Evolutionary conservation across 2,113 vertebrate genomes (phyloP).

Genomic region (Thymallus thymallus): DNA sequence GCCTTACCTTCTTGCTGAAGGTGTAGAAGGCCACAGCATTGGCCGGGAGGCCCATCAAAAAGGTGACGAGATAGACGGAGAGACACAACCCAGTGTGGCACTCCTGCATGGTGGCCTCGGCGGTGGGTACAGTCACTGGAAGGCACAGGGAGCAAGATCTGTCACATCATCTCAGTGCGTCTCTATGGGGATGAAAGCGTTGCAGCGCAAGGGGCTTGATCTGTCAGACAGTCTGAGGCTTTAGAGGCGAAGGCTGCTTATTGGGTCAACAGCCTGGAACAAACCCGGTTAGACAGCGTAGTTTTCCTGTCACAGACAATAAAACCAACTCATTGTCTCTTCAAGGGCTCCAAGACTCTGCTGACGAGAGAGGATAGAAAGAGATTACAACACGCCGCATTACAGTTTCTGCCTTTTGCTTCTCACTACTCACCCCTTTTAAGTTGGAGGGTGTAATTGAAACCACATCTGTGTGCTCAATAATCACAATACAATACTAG

Average conservation of each 20-base stretch:
- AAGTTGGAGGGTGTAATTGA: no score
- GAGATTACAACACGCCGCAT: conserved; percentile 40
- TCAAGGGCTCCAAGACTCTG: conserved; percentile 50
- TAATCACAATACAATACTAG: no score
- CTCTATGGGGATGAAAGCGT: conserved; percentile 9
- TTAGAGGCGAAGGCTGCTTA: conserved; percentile 34
- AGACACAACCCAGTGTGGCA: conserved; percentile 68
- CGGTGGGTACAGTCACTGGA: conserved; percentile 1
- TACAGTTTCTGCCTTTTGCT: no score
- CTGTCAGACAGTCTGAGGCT: conserved; percentile 23
- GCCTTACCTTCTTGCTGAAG: conserved; percentile 75
- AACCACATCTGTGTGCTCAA: no score
- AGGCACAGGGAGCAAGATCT: conserved; percentile 20
- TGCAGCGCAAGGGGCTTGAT: conserved; percentile 28
- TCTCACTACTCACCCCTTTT: no score
- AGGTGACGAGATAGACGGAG: conserved; percentile 79
- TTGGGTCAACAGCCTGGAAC: conserved; percentile 57
- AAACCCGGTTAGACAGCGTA: conserved; percentile 45
- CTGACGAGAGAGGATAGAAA: conserved; percentile 54
- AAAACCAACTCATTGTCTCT: conserved; percentile 52
- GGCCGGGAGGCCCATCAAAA: conserved; percentile 80
- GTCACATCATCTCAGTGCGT: conserved; percentile 38
- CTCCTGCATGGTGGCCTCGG: conserved; percentile 44
- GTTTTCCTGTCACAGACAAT: conserved; percentile 51
- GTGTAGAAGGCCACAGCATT: conserved; percentile 83